Conservation (phyloP, 2,113 vertebrate species). For the Tor tambroides region DNA sequence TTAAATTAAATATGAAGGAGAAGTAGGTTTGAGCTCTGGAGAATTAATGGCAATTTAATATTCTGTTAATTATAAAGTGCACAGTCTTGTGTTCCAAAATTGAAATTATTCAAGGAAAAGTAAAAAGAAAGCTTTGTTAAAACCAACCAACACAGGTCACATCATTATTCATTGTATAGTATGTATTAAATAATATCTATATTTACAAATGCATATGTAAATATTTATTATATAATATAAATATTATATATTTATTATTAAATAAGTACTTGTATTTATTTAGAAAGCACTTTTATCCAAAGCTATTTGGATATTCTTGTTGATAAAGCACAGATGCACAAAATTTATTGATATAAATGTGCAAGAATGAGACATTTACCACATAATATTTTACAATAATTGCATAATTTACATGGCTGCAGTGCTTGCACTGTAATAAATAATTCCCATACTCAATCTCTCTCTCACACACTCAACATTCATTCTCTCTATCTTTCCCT, state of each 20-base stretch:
- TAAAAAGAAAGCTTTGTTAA: background rate
- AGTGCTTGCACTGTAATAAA: background rate
- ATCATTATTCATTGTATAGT: too few species aligned
- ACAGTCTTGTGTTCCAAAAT: slow-evolving; percentile 15
- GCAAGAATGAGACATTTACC: background rate
- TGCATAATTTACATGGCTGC: slow-evolving; percentile 2
- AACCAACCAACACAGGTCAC: background rate
- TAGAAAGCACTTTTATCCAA: background rate
- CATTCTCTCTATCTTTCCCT: background rate
- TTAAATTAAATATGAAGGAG: slow-evolving; percentile 53
- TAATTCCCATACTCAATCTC: background rate
- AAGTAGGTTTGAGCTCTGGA: slow-evolving; percentile 59
- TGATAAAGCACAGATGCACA: background rate
- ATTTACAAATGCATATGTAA: background rate
- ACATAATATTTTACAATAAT: background rate
- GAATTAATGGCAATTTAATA: slow-evolving; percentile 45
- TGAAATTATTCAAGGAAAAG: background rate
- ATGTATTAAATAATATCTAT: too few species aligned
- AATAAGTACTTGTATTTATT: too few species aligned
- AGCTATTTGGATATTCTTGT: background rate
- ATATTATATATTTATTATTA: background rate
- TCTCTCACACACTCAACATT: background rate
- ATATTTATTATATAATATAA: too few species aligned
- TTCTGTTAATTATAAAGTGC: slow-evolving; percentile 57
- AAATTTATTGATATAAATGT: background rate